Conservation (phyloP, 2,888 invertebrate species). For the Keiferia lycopersicella region DNA sequence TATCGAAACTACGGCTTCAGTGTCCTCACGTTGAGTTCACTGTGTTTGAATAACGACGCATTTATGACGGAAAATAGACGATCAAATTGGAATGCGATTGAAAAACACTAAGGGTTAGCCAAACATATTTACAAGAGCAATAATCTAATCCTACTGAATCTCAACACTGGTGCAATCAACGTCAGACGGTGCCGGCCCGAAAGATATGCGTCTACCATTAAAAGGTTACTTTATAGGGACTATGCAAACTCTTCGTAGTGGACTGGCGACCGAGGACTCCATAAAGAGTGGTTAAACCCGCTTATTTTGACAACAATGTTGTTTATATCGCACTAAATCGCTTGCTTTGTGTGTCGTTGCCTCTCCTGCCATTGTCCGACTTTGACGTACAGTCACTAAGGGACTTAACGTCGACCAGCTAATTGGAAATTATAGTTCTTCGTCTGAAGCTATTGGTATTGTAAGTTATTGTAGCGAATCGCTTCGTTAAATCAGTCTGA, state of each 20-base stretch:
- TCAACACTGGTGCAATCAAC: constrained; percentile 43
- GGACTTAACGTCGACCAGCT: constrained; percentile 50
- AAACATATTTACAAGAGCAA: constrained; percentile 40
- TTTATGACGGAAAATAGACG: not conserved
- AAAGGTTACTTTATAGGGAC: constrained; percentile 46
- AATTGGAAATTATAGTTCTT: constrained; percentile 71
- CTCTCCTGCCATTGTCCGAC: constrained; percentile 30
- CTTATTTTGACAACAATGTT: constrained; percentile 53
- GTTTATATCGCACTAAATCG: constrained; percentile 51
- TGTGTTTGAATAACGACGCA: not conserved
- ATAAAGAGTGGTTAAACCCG: constrained; percentile 39
- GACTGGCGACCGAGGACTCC: constrained; percentile 35
- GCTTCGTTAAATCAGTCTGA: constrained; percentile 65
- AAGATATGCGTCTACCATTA: constrained; percentile 46
- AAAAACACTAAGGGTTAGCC: constrained; percentile 11
- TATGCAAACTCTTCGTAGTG: constrained; percentile 48
- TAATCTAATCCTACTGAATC: constrained; percentile 39
- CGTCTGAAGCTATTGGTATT: constrained; percentile 55
- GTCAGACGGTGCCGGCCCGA: constrained; percentile 36
- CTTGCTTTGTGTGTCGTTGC: constrained; percentile 51
- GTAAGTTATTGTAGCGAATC: constrained; percentile 59
- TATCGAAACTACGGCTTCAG: not conserved
- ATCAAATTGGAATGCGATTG: not conserved
- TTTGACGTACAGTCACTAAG: constrained; percentile 37
- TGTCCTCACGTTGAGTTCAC: too few species aligned